Percentiles rank a stretch among this genome's conserved stretches.
Conservation (phyloP, 2,888 invertebrate genomes). For the Ophion costatus region DNA sequence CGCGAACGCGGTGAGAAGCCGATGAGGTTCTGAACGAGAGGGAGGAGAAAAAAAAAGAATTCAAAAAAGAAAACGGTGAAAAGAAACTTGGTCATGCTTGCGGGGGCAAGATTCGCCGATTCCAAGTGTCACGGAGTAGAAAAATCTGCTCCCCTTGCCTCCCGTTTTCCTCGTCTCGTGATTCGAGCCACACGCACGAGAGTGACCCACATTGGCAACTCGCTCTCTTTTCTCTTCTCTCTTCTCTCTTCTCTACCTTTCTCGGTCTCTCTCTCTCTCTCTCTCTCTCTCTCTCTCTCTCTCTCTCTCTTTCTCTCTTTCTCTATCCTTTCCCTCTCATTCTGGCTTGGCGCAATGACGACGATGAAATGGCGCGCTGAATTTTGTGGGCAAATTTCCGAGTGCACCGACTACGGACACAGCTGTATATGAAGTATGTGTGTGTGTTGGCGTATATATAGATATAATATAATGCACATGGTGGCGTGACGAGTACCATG, state of each 20-base stretch:
- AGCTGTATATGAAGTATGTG: slow-evolving; percentile 2
- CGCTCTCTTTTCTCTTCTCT: slow-evolving; percentile 5
- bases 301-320: slow-evolving; percentile 9
- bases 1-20: slow-evolving; percentile 20
- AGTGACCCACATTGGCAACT: slow-evolving; percentile 62
- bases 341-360: slow-evolving; percentile 34
- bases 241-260: neutral
- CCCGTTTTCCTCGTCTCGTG: slow-evolving; percentile 42
- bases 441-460: no score
- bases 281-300: slow-evolving; percentile 1
- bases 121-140: slow-evolving; percentile 42
- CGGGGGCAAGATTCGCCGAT: slow-evolving; percentile 58
- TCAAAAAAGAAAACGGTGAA: slow-evolving; percentile 33
- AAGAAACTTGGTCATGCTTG: slow-evolving; percentile 63
- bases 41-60: slow-evolving; percentile 6
- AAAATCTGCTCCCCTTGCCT: slow-evolving; percentile 32
- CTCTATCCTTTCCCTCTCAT: slow-evolving; percentile 8
- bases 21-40: slow-evolving; percentile 11
- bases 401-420: slow-evolving; percentile 13
- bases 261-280: neutral
- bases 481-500: no score
- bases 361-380: neutral
- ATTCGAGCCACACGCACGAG: slow-evolving; percentile 64
- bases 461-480: no score
- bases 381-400: slow-evolving; percentile 44